Percentiles rank a stretch among this genome's conserved stretches.
Evolutionary conservation across 2,113 vertebrate species (phyloP).

Genomic region (Phoxinus phoxinus): DNA sequence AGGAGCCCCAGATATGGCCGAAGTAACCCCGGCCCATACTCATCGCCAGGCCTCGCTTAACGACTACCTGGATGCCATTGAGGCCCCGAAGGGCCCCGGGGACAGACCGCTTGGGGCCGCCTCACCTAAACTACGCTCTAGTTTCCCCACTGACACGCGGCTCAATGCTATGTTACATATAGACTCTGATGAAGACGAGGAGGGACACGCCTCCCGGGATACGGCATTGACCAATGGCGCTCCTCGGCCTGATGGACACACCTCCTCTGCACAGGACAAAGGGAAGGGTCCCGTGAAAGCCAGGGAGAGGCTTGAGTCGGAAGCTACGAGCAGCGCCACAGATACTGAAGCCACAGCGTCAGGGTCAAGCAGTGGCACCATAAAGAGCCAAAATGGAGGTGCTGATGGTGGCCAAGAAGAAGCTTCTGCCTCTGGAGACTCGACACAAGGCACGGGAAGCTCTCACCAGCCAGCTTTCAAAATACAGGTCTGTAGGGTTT

Average conservation of each 20-base stretch:
- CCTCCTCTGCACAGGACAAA: conserved; percentile 36
- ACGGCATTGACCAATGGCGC: conserved; percentile 32
- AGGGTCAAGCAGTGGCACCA: neutral
- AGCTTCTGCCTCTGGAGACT: neutral
- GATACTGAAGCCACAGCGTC: conserved; percentile 69
- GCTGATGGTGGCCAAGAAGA: conserved; percentile 24
- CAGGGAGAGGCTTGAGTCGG: neutral
- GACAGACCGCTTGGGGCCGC: conserved; percentile 78
- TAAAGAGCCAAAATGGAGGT: conserved; percentile 28
- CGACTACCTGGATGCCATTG: conserved; percentile 89
- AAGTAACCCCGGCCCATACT: conserved; percentile 57
- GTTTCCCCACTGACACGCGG: conserved; percentile 94
- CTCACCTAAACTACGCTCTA: conserved; percentile 91
- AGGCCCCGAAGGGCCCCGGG: conserved; percentile 72
- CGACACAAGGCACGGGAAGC: neutral
- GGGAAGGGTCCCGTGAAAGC: neutral
- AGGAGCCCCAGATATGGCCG: conserved; percentile 44
- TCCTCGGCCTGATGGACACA: neutral
- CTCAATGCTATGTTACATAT: conserved; percentile 97
- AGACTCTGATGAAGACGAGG: conserved; percentile 95
- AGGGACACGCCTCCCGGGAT: conserved; percentile 53
- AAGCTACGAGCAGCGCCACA: conserved; percentile 35
- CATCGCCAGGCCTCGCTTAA: conserved; percentile 90
- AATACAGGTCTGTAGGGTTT: conserved; percentile 66
- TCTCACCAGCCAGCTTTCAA: conserved; percentile 6